Base-by-base conservation (phyloP, 2,888 invertebrate genomes). In the Pseudococcus longispinus region DNA sequence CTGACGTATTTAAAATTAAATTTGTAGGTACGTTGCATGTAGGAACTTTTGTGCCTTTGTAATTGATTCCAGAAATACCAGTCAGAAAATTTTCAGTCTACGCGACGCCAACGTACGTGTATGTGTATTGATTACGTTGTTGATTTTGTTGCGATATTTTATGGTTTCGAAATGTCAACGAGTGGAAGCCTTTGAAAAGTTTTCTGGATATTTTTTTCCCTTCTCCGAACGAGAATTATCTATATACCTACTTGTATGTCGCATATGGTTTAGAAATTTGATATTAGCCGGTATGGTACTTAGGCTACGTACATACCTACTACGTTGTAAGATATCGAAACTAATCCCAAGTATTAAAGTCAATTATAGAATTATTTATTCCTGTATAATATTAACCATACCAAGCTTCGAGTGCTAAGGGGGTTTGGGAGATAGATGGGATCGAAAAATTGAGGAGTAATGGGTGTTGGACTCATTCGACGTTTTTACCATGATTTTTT, bases 251-350 rank as follows among this genome's bases (percentile, higher is more conserved):
- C 60, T 60, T 60, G 60, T 60, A 29, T 9, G 70, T 70, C 29
- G 32, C 70, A 18, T 26, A 29, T 70, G 60, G 60, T 13, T 37
- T 29, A 29, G 70, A 70, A 70, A 70, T 70, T 70, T 18, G 70
- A 70, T 70, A 70, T 70, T 70, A 29, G 29, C 29, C 32, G 26
- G 70, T 60, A n/a, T n/a, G n/a, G n/a, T n/a, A n/a, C n/a, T n/a
- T n/a, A n/a, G n/a, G n/a, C n/a, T n/a, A n/a, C n/a, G n/a, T n/a
- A n/a, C n/a, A n/a, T n/a, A n/a, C n/a, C n/a, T n/a, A n/a, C n/a
- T n/a, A 60, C 70, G 15, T 70, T 70, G 70, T 70, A 70, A 15
- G 29, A 70, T 70, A 70, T 70, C 70, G 70, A 70, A 29, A 70
- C 70, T 70, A 70, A 70, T 70, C 70, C 70, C 2, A 5, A 29